A percentile compares a stretch with the other conserved stretches of the same genome.
Evolutionary conservation across 1,140 invertebrate species (phyloP).

Genomic region (Leucophenga varia): DNA sequence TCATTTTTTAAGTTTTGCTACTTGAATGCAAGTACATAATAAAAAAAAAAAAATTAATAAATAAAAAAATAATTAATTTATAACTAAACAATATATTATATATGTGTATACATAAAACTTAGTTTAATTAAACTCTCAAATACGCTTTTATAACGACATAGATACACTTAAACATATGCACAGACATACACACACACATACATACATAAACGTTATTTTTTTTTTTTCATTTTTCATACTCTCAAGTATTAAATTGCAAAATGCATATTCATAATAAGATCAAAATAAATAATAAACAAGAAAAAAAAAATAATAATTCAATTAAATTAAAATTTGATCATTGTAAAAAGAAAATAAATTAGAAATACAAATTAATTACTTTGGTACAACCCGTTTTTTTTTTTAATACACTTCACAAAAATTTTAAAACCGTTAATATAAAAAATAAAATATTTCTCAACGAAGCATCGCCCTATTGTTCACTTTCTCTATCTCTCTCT

Average conservation of each 20-base stretch:
- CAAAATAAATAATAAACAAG: no score
- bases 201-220: conserved; percentile 24
- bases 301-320: no score
- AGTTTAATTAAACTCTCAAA: conserved; percentile 12
- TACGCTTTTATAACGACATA: conserved; percentile 17
- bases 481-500: conserved; percentile 5
- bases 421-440: no score
- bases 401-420: no score
- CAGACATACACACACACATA: conserved; percentile 23
- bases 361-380: no score
- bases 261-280: no score
- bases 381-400: no score
- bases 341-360: no score
- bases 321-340: no score
- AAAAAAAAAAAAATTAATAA: conserved; percentile 32
- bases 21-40: conserved; percentile 50
- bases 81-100: conserved; percentile 13
- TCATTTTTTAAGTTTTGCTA: no score
- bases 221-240: conserved; percentile 11
- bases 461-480: no score
- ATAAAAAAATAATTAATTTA: conserved; percentile 23
- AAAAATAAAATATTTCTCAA: no score
- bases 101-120: conserved; percentile 24
- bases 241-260: conserved; percentile 3
- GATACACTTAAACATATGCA: conserved; percentile 38